A percentile compares a stretch with the other conserved stretches of the same genome.
Evolutionary conservation across 2,888 invertebrate species (phyloP).

Genomic region (Ophraella communa): DNA sequence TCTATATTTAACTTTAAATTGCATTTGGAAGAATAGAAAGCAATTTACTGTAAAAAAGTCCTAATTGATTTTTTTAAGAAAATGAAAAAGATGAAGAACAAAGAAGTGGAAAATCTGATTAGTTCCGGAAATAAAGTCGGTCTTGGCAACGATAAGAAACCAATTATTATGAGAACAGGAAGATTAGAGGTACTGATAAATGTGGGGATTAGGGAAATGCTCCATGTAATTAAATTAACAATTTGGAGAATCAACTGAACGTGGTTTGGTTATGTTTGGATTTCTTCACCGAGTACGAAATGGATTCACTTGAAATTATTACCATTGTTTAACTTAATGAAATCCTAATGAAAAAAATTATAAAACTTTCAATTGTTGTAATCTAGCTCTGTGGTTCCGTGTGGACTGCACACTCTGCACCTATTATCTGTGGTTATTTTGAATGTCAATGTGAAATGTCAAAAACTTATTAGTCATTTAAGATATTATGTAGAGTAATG

Average conservation of each 20-base stretch:
- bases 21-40: background rate
- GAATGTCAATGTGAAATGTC: too few species aligned
- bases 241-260: background rate
- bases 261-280: background rate
- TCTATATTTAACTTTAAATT: too few species aligned
- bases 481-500: too few species aligned
- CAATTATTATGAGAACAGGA: background rate
- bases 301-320: background rate
- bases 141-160: background rate
- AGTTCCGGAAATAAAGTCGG: background rate
- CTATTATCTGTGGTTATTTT: too few species aligned
- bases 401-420: too few species aligned
- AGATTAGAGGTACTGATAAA: background rate
- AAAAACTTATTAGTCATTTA: too few species aligned
- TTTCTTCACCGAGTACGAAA: background rate
- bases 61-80: background rate
- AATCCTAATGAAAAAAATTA: too few species aligned
- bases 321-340: too few species aligned
- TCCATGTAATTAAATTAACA: background rate
- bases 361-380: too few species aligned
- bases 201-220: background rate
- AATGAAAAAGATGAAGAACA: background rate
- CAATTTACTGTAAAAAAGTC: background rate
- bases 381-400: too few species aligned
- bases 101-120: background rate